phyloP scores from a whole-genome alignment of 2,797 vertebrate genomes.

The Coregonus suidteri region DNA sequence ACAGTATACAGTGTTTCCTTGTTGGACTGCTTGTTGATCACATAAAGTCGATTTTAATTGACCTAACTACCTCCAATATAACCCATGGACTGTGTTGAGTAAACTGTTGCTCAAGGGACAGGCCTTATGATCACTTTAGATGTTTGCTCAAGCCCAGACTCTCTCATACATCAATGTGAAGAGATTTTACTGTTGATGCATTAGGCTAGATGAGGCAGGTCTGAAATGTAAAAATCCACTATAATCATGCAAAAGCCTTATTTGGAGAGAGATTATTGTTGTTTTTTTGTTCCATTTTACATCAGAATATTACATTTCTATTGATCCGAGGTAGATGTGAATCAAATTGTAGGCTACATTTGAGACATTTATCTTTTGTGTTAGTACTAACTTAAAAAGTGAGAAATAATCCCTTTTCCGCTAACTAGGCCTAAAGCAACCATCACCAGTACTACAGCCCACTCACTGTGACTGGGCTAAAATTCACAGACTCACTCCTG shows the following conservation, averaged over 20 bases:
- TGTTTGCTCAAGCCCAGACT: no score
- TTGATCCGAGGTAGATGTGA: no score
- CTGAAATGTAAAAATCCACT: not conserved
- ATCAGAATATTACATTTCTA: no score
- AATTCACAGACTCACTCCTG: not conserved
- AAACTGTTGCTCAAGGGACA: no score
- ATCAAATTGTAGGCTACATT: no score
- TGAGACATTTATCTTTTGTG: no score
- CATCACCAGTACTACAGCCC: not conserved
- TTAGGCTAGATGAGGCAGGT: not conserved
- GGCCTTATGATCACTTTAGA: no score
- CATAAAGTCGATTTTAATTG: not conserved
- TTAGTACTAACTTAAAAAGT: no score
- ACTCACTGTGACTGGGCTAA: conserved; percentile 25
- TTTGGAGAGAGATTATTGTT: not conserved
- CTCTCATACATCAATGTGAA: not conserved
- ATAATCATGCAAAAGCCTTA: not conserved
- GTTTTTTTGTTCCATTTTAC: no score
- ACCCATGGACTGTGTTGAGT: not conserved
- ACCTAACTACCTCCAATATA: not conserved
- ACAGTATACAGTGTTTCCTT: not conserved
- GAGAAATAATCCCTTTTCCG: no score
- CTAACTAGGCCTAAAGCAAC: no score
- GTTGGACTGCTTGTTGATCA: not conserved
- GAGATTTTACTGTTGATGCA: not conserved